A percentile compares a stretch with the other conserved stretches of the same genome.
Evolutionary conservation across 2,888 invertebrate species (phyloP).

Genomic region (Stenodema calcarata): DNA sequence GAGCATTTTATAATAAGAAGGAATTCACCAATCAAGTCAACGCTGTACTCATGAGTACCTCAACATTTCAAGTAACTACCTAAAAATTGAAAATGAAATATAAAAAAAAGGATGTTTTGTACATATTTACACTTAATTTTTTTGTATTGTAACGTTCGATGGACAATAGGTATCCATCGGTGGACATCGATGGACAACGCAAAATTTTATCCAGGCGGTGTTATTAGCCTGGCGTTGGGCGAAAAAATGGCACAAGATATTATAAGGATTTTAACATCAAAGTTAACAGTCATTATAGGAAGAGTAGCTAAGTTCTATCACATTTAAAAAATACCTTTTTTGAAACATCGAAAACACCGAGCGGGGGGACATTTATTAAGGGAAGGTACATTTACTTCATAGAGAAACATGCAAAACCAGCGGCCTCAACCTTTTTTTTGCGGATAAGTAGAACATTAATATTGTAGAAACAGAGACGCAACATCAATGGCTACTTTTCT

Average conservation of each 20-base stretch:
- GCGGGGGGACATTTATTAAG: neutral
- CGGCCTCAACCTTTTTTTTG: neutral
- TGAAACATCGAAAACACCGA: constrained; percentile 12
- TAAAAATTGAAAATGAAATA: neutral
- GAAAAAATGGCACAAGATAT: constrained; percentile 16
- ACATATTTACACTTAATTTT: constrained; percentile 38
- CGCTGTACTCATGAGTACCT: neutral
- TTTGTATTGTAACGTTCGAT: neutral
- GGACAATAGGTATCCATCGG: neutral
- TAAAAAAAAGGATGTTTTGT: constrained; percentile 14
- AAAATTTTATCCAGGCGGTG: neutral
- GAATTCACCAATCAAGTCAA: constrained; percentile 5
- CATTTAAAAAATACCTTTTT: neutral
- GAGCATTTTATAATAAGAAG: constrained; percentile 36
- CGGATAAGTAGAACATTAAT: neutral
- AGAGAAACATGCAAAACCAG: neutral
- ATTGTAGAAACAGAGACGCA: neutral
- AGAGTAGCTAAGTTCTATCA: neutral
- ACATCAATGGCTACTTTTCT: neutral
- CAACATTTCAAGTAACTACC: neutral
- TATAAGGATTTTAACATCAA: neutral
- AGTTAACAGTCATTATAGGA: neutral
- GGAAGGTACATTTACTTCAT: neutral
- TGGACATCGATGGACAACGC: neutral
- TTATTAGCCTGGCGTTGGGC: neutral